phyloP scores from a whole-genome alignment of 2,113 vertebrate genomes.

The Hipposideros armiger region DNA sequence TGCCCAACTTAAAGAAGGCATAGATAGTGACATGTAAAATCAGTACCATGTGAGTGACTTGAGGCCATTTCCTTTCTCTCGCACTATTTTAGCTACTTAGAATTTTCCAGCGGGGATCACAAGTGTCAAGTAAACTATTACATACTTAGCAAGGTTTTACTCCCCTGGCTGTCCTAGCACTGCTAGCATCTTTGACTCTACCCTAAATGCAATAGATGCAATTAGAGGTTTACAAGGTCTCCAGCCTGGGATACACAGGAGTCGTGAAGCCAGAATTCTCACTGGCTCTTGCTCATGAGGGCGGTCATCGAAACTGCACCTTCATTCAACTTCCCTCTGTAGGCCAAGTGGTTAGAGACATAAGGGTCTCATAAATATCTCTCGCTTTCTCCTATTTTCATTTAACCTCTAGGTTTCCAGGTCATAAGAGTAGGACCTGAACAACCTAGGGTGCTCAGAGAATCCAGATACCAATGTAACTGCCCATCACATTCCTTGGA shows the following conservation, averaged over 20 bases:
- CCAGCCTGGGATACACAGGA: not conserved
- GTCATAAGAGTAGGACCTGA: not conserved
- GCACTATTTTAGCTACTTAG: not conserved
- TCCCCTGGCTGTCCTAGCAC: not conserved
- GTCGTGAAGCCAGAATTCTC: not conserved
- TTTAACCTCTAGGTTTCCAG: conserved; percentile 14
- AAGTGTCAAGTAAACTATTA: not conserved
- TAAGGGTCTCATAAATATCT: not conserved
- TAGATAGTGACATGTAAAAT: not conserved
- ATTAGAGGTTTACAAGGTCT: not conserved
- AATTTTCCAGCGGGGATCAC: conserved; percentile 3
- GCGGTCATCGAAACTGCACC: not conserved
- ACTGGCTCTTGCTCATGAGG: not conserved
- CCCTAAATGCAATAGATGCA: not conserved
- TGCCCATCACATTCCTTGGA: not conserved
- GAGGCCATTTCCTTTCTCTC: not conserved
- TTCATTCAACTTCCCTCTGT: not conserved
- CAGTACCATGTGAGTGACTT: not conserved
- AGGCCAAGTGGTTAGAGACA: not conserved
- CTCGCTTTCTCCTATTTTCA: not conserved
- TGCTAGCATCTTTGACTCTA: not conserved
- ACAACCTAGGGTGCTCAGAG: not conserved
- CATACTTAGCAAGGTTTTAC: not conserved
- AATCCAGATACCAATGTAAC: not conserved
- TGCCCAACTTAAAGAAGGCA: not conserved